Percentiles rank a stretch among this genome's conserved stretches.
Evolutionary conservation across 2,888 invertebrate species (phyloP).

Genomic region (Papilio gigon): DNA sequence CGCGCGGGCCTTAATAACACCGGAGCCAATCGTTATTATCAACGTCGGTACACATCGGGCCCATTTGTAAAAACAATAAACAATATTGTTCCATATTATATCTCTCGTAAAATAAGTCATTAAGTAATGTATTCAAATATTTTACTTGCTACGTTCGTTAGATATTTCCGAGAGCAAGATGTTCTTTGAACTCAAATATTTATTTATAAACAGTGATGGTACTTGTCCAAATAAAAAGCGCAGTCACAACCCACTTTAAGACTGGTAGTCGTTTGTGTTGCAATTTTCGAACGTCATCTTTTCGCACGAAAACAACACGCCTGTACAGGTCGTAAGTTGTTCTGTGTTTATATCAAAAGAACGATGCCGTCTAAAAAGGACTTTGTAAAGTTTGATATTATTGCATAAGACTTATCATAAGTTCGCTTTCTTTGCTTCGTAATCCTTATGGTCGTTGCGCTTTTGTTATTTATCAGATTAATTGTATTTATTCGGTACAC

Average conservation of each 20-base stretch:
- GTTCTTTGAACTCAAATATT: background rate
- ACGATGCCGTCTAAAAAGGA: no score
- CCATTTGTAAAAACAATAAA: conserved; percentile 9
- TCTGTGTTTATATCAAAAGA: no score
- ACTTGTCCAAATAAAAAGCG: background rate
- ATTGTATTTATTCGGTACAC: no score
- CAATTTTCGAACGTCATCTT: background rate
- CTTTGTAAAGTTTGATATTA: no score
- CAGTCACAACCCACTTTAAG: background rate
- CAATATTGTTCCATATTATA: conserved; percentile 6
- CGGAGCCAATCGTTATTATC: conserved; percentile 54
- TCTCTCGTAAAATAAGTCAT: conserved; percentile 19
- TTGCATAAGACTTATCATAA: no score
- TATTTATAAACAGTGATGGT: no score
- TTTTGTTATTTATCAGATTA: no score
- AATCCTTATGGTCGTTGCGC: no score
- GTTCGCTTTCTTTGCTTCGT: no score
- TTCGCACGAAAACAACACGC: background rate
- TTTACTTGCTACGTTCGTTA: background rate
- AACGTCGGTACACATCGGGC: conserved; percentile 41
- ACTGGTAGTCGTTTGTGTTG: background rate
- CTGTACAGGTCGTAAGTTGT: no score
- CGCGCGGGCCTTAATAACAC: conserved; percentile 50
- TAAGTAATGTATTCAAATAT: background rate
- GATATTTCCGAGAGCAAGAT: background rate